Evolutionary conservation across 1,140 invertebrate species (phyloP).

Genomic region (Lanistes nyassanus): DNA sequence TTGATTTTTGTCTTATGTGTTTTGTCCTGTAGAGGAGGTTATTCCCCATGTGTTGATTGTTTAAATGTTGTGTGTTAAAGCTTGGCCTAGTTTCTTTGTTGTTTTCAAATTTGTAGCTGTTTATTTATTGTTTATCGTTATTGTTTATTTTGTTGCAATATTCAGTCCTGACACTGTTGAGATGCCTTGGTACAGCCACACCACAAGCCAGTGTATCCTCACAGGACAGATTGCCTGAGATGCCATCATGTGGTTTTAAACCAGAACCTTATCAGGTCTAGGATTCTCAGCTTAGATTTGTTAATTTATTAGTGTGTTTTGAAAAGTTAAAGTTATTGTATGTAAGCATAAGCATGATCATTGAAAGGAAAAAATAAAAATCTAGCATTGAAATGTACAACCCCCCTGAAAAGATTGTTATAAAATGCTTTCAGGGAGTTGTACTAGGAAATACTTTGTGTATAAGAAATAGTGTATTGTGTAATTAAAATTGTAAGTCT

Average conservation of each 20-base stretch:
- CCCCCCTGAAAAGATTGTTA: too few species aligned
- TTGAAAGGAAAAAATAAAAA: background rate
- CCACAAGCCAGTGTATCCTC: slow-evolving; percentile 36
- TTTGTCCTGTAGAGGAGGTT: too few species aligned
- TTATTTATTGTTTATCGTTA: too few species aligned
- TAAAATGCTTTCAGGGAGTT: too few species aligned
- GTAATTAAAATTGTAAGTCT: too few species aligned
- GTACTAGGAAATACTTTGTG: too few species aligned
- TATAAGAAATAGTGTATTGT: too few species aligned
- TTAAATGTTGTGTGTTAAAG: too few species aligned
- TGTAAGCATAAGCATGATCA: background rate
- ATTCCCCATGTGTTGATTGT: too few species aligned
- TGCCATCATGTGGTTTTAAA: slow-evolving; percentile 61
- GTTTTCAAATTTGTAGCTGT: background rate
- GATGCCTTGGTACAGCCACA: slow-evolving; percentile 24
- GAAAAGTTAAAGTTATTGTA: background rate
- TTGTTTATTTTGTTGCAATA: background rate
- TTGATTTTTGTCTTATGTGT: too few species aligned
- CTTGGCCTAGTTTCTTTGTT: background rate
- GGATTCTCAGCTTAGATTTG: background rate
- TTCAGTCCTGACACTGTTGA: background rate
- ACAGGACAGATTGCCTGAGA: slow-evolving; percentile 30
- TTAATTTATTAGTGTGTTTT: background rate
- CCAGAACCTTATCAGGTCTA: slow-evolving; percentile 52
- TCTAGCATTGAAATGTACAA: background rate